Evolutionary conservation across 1,140 invertebrate species (phyloP).

Genomic region (Drosophila grimshawi): DNA sequence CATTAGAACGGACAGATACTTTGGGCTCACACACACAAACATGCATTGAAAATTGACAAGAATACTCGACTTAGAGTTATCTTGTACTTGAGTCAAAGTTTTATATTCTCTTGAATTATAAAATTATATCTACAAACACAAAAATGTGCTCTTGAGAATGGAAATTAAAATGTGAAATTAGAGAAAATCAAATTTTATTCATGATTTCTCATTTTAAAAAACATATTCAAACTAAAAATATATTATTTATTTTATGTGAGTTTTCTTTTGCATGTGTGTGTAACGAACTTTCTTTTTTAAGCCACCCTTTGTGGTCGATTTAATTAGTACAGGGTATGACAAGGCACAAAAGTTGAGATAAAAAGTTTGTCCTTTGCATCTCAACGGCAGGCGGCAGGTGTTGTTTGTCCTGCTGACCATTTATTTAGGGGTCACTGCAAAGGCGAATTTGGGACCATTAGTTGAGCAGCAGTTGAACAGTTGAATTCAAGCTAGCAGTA

Average conservation of each 20-base stretch:
- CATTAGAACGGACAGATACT: slow-evolving; percentile 47
- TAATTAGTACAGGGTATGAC: slow-evolving; percentile 3
- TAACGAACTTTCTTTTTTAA: background rate
- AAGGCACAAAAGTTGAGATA: slow-evolving; percentile 45
- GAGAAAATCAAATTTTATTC: too few relatives aligned
- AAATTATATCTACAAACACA: background rate
- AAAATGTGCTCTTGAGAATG: too few relatives aligned
- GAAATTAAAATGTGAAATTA: too few relatives aligned
- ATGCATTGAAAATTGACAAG: background rate
- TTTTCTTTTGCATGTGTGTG: too few relatives aligned
- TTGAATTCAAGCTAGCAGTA: slow-evolving; percentile 19
- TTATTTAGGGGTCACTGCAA: slow-evolving; percentile 60
- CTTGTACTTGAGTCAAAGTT: background rate
- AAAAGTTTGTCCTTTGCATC: slow-evolving; percentile 55
- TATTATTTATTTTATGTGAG: too few relatives aligned
- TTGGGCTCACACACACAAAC: slow-evolving; percentile 25
- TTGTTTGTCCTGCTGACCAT: slow-evolving; percentile 37
- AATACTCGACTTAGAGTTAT: background rate
- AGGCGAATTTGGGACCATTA: slow-evolving; percentile 53
- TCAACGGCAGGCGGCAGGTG: slow-evolving; percentile 38
- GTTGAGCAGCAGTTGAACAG: slow-evolving; percentile 11
- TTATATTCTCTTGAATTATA: background rate
- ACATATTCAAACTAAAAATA: too few relatives aligned
- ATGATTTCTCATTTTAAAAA: too few relatives aligned
- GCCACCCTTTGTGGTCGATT: background rate